Evolutionary conservation across 2,888 invertebrate genomes (phyloP).

Genomic region (Peribatodes rhomboidaria): DNA sequence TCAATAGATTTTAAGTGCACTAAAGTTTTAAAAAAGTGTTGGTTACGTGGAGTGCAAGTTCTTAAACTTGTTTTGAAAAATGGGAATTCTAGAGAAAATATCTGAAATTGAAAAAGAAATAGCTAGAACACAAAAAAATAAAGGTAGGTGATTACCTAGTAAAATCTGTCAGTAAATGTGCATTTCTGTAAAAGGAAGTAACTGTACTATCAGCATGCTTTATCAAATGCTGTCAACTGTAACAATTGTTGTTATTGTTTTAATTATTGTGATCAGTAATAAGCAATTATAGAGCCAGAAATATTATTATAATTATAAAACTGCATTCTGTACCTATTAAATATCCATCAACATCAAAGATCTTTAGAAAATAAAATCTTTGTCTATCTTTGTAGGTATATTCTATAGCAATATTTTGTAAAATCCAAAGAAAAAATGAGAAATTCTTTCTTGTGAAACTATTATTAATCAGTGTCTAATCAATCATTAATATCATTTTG

Average conservation of each 20-base stretch:
- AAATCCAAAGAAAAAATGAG: no score
- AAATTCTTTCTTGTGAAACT: no score
- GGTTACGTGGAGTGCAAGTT: slow-evolving; percentile 55
- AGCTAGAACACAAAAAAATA: slow-evolving; percentile 99
- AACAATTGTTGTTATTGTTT: no score
- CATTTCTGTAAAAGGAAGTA: neutral
- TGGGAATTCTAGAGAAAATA: slow-evolving; percentile 99
- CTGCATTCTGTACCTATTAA: no score
- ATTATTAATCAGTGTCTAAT: neutral
- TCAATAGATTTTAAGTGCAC: neutral
- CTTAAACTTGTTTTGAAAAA: slow-evolving; percentile 69
- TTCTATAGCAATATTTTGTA: no score
- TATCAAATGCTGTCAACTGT: neutral
- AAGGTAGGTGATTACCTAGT: slow-evolving; percentile 89
- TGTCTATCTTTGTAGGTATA: no score
- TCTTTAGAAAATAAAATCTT: no score
- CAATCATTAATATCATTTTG: neutral
- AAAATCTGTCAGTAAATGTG: neutral
- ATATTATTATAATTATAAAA: no score
- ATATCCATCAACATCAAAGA: no score
- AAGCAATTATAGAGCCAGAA: no score
- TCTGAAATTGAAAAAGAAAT: slow-evolving; percentile 99
- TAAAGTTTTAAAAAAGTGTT: slow-evolving; percentile 30
- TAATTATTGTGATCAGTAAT: no score
- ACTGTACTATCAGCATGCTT: neutral